Percentiles rank a stretch among this genome's conserved stretches.
These are phyloP conservation scores for Anas flavirostris DNA, from an alignment of 2,797 vertebrate species.

Conservation along the genomic window DNA sequence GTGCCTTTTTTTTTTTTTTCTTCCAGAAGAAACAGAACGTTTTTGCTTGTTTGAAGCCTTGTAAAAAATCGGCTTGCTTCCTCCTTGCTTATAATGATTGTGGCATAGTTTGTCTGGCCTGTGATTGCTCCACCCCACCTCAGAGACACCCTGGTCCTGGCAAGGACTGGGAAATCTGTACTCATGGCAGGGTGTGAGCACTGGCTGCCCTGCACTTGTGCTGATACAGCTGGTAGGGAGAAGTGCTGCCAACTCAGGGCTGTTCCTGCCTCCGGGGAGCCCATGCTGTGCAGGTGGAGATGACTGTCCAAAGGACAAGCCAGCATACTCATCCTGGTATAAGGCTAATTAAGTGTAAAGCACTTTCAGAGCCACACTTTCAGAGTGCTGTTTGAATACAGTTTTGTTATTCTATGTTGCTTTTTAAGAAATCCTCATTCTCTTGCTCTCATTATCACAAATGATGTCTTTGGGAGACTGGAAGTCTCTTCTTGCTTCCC, in stretches of 20 bases:
- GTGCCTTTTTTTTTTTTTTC: background rate
- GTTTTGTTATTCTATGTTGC: background rate
- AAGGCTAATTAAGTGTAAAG: background rate
- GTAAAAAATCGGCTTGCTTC: constrained; percentile 2
- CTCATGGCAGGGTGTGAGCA: background rate
- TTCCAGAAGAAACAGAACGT: background rate
- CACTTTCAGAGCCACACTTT: background rate
- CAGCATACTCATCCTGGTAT: rapidly evolving
- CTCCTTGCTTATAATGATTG: background rate
- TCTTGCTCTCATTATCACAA: constrained; percentile 15
- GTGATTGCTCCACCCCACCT: background rate
- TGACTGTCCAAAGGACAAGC: background rate
- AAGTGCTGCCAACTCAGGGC: background rate
- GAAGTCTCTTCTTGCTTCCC: constrained; percentile 48
- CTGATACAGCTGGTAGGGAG: background rate
- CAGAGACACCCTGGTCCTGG: background rate
- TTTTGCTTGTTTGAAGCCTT: background rate
- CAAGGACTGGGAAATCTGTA: constrained; percentile 2
- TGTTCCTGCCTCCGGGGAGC: background rate
- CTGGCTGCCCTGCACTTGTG: background rate
- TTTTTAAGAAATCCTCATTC: constrained; percentile 10
- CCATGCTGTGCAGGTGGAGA: background rate
- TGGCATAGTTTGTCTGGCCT: background rate
- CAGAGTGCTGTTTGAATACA: background rate
- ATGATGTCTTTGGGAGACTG: constrained; percentile 9